Conservation (phyloP, 2,797 vertebrate genomes). For the Arremon brunneinucha region DNA sequence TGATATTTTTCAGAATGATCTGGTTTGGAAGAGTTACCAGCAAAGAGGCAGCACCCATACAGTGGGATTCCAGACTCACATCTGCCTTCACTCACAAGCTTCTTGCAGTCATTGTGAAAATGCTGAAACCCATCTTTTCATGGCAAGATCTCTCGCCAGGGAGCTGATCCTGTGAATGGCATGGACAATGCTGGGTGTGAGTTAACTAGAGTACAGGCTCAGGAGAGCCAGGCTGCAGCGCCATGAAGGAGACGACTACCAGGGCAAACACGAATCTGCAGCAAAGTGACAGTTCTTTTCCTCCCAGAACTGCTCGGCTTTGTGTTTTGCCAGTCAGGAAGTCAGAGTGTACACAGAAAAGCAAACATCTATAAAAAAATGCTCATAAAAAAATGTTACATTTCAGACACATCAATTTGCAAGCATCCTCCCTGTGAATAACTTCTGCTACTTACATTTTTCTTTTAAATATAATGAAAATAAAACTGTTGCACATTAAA, state of each 20-base stretch:
- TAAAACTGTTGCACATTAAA: background rate
- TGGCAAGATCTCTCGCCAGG: background rate
- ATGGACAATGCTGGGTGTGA: background rate
- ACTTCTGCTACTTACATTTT: background rate
- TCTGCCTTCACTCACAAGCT: background rate
- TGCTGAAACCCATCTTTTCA: background rate
- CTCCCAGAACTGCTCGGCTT: background rate
- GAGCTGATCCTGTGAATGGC: background rate
- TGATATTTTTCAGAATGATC: background rate
- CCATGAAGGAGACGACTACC: background rate
- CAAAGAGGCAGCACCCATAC: background rate
- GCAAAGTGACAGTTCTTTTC: background rate
- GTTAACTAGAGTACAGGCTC: background rate
- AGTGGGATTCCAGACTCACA: background rate
- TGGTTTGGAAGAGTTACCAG: background rate
- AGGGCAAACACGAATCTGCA: background rate
- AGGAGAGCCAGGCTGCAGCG: background rate
- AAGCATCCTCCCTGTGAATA: background rate
- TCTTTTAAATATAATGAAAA: conserved; percentile 8
- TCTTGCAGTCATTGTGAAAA: background rate
- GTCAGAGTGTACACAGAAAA: background rate
- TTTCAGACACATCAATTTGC: background rate
- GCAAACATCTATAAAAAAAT: background rate
- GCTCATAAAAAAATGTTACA: background rate
- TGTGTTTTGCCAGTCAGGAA: background rate